Base-by-base conservation (phyloP, 2,888 invertebrate species). In the Dolomedes plantarius region DNA sequence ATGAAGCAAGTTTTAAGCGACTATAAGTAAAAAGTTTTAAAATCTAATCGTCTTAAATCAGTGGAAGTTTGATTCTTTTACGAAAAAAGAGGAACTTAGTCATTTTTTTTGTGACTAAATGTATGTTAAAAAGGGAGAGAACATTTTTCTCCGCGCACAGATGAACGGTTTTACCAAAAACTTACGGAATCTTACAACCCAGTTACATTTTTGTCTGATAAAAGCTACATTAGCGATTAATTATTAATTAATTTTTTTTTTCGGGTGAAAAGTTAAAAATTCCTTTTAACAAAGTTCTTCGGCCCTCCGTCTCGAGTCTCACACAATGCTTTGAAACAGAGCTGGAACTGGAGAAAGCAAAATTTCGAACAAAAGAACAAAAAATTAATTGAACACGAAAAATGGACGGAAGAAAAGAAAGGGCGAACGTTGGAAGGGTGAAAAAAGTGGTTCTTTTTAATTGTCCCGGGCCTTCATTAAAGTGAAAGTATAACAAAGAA, bases 381-480 rank as follows among this genome's bases (percentile, higher is more conserved):
- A 64, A 62, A 69, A 71, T 23, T 1, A 36, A 50, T 28, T 32
- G 69, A 56, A 69, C 11, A 32, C 11, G 36, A 62, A 62, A 71
- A 56, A 56, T 56, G 56, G 6, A 23, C 56, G 56, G 56, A 56
- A 56, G 56, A 56, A 39, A 78, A 64, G 27, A 64, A 29, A 27
- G 23, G 3, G 23, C 56, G 19, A 56, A 23, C 56, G 19, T 19
- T 28, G 28, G 69, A 23, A 23, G 56, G 28, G 56, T 19, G 32
- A 39, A 46, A 28, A 68, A 32, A 67, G 39, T 27, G 23, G 32
- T 77, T 46, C 46, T 79, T 79, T 72, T 64, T 75, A 79, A 79
- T 79, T 79, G 65, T 64, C 64, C 41, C 31, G 23, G 23, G 64
- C 36, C 69, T 75, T 75, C 82, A 75, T 82, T 82, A 82, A 69